Base-by-base conservation (phyloP, 2,888 invertebrate genomes). In the Sphinx pinastri region DNA sequence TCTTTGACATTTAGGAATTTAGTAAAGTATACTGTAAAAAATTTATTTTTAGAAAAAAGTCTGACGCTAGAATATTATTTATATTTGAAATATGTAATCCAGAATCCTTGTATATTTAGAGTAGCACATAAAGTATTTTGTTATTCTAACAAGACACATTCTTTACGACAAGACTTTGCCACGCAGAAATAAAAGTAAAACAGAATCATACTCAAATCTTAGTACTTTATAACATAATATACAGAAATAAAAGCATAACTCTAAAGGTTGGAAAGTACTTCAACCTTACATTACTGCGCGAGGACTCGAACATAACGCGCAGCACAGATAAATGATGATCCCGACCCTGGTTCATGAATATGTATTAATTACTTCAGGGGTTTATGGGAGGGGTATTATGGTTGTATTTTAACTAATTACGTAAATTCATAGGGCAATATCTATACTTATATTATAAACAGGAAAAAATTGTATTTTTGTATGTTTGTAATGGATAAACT, bases 181-280 rank as follows among this genome's bases (percentile, higher is more conserved):
- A 16, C 13, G 19, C 19, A 49, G 19, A 49, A 63, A 47, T 5
- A 12, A 16, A 63, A 63, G 19, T 19, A 63, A 63, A 49, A 49
- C 12, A 13, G 47, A 63, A 63, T 63, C 19, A 63, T 47, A 63
- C 49, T 63, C 49, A 63, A 63, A 63, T 12, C 63, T 60, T 19
- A 2, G 47, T 49, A 19, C 49, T 63, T 19, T 14, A 47, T 47
- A 63, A 25, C 47, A 63, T 63, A 47, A 0, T n/a, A 14, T n/a
- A 38, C 16, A 63, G 25, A 38, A 45, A 60, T 47, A 60, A 47
- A 47, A 47, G 10, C 25, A 59, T 59, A 47, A 16, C n/a, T 47
- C 47, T 47, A 47, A 60, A 60, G 16, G 16, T 16, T 60, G 25
- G 3, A 47, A 10, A 60, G 59, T 11, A 60, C 60, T 47, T 60